A percentile compares a stretch with the other conserved stretches of the same genome.
Evolutionary conservation across 2,888 invertebrate species (phyloP).

Genomic region (Chloroclysta siterata): DNA sequence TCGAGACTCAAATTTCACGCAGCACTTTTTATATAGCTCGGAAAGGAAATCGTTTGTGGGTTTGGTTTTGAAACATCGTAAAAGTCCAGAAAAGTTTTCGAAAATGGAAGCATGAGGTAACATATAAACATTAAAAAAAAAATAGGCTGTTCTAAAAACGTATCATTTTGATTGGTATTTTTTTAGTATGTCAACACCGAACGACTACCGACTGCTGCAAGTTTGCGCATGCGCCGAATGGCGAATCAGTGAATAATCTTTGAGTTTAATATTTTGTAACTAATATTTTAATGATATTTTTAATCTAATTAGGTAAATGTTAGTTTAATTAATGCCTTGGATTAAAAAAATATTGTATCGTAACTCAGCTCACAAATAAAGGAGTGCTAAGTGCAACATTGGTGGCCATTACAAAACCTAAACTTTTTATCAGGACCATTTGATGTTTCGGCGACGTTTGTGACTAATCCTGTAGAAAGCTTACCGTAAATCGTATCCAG

Average conservation of each 20-base stretch:
- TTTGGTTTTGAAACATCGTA: too few relatives aligned
- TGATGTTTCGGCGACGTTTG: constrained; percentile 85
- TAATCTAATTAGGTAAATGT: constrained; percentile 72
- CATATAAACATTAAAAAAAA: too few relatives aligned
- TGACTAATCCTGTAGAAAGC: constrained; percentile 76
- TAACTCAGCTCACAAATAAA: constrained; percentile 55
- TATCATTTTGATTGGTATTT: too few relatives aligned
- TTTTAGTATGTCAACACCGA: constrained; percentile 56
- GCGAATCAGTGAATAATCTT: constrained; percentile 84
- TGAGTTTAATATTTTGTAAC: constrained; percentile 81
- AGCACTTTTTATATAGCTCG: too few relatives aligned
- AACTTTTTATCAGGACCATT: constrained; percentile 84
- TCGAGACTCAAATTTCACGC: too few relatives aligned
- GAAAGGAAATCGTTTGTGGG: too few relatives aligned
- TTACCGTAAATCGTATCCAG: constrained; percentile 64
- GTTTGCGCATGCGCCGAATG: constrained; percentile 86
- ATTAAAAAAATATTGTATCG: constrained; percentile 54
- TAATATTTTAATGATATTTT: constrained; percentile 81
- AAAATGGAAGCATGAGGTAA: too few relatives aligned
- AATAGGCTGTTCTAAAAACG: too few relatives aligned
- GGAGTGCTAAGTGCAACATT: constrained; percentile 81
- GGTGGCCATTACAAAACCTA: constrained; percentile 85
- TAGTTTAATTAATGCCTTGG: constrained; percentile 59
- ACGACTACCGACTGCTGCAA: constrained; percentile 72
- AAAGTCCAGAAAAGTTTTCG: too few relatives aligned